These are phyloP conservation scores for Oscheius sp. DNA, from an alignment of 2,888 invertebrate genomes.

Conservation along the genomic window DNA sequence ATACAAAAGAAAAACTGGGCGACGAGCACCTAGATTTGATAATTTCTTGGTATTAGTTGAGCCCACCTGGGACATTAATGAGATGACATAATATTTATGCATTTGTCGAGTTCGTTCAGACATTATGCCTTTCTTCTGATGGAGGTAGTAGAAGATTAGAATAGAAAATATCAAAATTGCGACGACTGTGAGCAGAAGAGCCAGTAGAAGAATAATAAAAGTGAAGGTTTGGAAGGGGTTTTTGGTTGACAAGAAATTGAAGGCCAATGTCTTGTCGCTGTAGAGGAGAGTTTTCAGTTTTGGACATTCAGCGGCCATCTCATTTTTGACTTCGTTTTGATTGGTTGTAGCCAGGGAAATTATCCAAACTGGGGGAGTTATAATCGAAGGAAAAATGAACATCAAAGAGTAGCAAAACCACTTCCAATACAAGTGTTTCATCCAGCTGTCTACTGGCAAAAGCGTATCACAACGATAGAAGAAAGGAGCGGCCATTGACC, in stretches of 20 bases:
- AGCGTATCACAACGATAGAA: neutral
- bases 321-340: neutral
- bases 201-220: neutral
- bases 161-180: neutral
- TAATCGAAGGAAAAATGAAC: neutral
- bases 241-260: neutral
- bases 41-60: too few species aligned
- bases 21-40: too few species aligned
- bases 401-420: neutral
- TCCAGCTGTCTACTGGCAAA: neutral
- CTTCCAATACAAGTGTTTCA: neutral
- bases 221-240: slow-evolving; percentile 1
- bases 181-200: neutral
- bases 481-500: neutral
- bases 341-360: neutral
- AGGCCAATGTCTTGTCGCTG: neutral
- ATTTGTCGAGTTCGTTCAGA: neutral
- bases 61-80: neutral
- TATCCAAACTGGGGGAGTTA: neutral
- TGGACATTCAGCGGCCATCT: neutral
- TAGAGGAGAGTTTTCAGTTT: neutral
- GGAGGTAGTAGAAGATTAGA: neutral
- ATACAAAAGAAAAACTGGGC: too few species aligned
- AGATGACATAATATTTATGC: neutral
- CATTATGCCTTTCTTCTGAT: neutral